Evolutionary conservation across 2,888 invertebrate species (phyloP).

Genomic region (Drosophila subquinaria): DNA sequence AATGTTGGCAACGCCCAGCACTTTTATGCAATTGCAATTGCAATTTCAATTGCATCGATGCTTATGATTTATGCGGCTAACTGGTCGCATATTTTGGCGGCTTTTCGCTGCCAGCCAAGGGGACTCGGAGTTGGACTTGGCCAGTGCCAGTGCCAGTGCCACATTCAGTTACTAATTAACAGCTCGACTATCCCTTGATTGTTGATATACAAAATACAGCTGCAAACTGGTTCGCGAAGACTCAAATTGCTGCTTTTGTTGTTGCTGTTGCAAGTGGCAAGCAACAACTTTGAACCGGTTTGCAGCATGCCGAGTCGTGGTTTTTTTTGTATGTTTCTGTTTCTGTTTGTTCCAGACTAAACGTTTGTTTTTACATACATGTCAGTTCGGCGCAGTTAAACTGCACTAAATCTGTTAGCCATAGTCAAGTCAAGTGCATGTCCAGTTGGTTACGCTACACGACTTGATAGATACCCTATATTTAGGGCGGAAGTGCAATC

Average conservation of each 20-base stretch:
- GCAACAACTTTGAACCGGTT: constrained; percentile 56
- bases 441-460: neutral
- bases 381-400: constrained; percentile 23
- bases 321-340: constrained; percentile 25
- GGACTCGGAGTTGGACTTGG: constrained; percentile 17
- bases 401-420: constrained; percentile 12
- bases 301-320: constrained; percentile 22
- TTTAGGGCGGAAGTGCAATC: neutral
- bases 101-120: constrained; percentile 12
- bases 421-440: constrained; percentile 14
- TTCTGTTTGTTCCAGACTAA: constrained; percentile 64
- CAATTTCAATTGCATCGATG: constrained; percentile 33
- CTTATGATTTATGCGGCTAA: constrained; percentile 22
- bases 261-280: constrained; percentile 8
- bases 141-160: constrained; percentile 26
- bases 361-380: constrained; percentile 58
- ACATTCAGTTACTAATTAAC: constrained; percentile 63
- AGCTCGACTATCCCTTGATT: constrained; percentile 75
- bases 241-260: constrained; percentile 42
- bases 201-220: constrained; percentile 67
- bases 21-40: constrained; percentile 41
- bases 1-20: constrained; percentile 64
- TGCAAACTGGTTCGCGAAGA: constrained; percentile 71
- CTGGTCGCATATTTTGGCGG: constrained; percentile 44
- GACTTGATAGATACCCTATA: neutral